phyloP scores from a whole-genome alignment of 2,888 invertebrate species.

The Toxonevra muliebris region DNA sequence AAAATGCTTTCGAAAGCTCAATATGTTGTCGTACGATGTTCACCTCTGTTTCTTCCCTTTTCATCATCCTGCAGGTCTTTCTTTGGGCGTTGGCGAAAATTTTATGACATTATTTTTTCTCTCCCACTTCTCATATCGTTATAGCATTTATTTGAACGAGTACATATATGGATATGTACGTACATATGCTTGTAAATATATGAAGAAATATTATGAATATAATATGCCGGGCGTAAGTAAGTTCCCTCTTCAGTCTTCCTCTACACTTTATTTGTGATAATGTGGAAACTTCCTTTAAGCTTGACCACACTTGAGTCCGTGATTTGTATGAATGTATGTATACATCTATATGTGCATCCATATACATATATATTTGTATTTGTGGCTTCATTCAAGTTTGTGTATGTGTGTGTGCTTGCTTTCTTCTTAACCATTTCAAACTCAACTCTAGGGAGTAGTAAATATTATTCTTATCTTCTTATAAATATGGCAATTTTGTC shows the following conservation, averaged over 20 bases:
- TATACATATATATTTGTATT: not conserved
- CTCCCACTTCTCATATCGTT: not conserved
- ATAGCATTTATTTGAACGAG: no score
- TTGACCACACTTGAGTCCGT: no score
- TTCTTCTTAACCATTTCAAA: not conserved
- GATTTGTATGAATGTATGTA: not conserved
- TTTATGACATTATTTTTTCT: constrained; percentile 4
- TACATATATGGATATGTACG: not conserved
- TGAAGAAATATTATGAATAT: not conserved
- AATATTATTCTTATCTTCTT: constrained; percentile 55
- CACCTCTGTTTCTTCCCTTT: not conserved
- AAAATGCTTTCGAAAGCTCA: not conserved
- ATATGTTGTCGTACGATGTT: not conserved
- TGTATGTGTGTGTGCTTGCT: constrained; percentile 3
- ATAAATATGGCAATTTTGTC: constrained; percentile 57
- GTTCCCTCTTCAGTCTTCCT: not conserved
- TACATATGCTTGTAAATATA: not conserved
- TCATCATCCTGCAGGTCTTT: not conserved
- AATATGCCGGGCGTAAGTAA: constrained; percentile 14
- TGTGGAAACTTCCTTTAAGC: no score
- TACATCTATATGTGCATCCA: not conserved
- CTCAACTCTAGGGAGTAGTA: constrained; percentile 46
- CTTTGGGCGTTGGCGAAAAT: constrained; percentile 2
- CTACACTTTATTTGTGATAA: no score
- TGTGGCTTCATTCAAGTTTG: not conserved